Evolutionary conservation across 2,113 vertebrate genomes (phyloP).

Genomic region (Amia ocellicauda): DNA sequence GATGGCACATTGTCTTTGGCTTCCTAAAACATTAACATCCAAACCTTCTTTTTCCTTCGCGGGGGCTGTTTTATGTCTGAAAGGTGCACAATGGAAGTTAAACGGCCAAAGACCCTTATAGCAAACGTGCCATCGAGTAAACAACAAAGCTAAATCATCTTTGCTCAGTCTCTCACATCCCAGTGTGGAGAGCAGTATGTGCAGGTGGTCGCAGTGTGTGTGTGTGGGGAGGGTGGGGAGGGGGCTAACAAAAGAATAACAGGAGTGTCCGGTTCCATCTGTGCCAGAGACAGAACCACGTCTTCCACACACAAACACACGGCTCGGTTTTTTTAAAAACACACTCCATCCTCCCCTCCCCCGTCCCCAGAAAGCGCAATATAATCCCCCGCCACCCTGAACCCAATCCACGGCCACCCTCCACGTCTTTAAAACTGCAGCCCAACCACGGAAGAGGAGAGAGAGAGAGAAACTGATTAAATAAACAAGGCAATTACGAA

Average conservation of each 20-base stretch:
- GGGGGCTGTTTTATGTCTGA: constrained; percentile 24
- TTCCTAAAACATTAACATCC: constrained; percentile 33
- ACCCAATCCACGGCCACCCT: constrained; percentile 11
- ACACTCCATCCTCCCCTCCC: background rate
- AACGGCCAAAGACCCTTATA: background rate
- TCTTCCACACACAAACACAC: background rate
- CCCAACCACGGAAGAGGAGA: constrained; percentile 38
- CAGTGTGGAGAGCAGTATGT: no score
- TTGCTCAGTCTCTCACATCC: background rate
- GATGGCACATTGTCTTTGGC: constrained; percentile 67
- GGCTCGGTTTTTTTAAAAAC: no score
- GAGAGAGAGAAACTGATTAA: constrained; percentile 42
- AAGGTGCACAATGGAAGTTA: background rate
- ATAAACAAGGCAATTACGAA: background rate
- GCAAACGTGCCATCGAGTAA: background rate
- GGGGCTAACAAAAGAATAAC: no score
- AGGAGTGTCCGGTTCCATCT: no score
- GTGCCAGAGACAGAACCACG: background rate
- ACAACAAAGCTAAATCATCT: background rate
- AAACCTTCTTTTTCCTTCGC: constrained; percentile 46
- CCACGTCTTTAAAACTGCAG: constrained; percentile 44
- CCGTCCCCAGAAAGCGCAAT: constrained; percentile 29
- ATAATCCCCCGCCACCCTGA: constrained; percentile 18
- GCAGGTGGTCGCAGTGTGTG: background rate
- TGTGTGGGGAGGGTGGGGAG: background rate